phyloP scores from a whole-genome alignment of 1,140 invertebrate species.

The Bilobella aurantiaca region DNA sequence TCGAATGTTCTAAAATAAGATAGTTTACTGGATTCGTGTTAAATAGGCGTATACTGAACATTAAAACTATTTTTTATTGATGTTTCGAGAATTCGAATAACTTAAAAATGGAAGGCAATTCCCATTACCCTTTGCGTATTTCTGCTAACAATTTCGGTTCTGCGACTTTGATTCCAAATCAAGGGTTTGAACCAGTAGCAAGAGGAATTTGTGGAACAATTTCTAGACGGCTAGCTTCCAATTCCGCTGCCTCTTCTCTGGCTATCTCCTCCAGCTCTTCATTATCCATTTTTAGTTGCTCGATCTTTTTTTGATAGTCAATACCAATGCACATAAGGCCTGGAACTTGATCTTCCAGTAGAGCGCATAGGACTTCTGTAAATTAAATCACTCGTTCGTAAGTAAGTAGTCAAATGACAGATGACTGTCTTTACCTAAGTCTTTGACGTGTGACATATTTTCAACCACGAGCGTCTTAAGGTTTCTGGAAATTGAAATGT shows the following conservation, averaged over 20 bases:
- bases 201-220: neutral
- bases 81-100: too few relatives aligned
- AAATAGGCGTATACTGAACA: too few relatives aligned
- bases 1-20: too few relatives aligned
- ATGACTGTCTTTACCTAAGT: slow-evolving; percentile 16
- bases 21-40: too few relatives aligned
- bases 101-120: too few relatives aligned
- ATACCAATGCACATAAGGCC: slow-evolving; percentile 28
- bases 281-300: slow-evolving; percentile 15
- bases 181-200: too few relatives aligned
- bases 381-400: neutral
- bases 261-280: slow-evolving; percentile 18
- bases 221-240: slow-evolving; percentile 16
- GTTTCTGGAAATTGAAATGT: slow-evolving; percentile 23
- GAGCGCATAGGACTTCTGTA: slow-evolving; percentile 31
- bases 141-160: too few relatives aligned
- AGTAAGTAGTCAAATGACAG: neutral
- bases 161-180: too few relatives aligned
- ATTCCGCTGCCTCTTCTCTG: slow-evolving; percentile 7
- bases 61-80: too few relatives aligned
- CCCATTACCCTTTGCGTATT: too few relatives aligned
- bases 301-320: slow-evolving; percentile 28
- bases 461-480: slow-evolving; percentile 29
- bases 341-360: slow-evolving; percentile 35
- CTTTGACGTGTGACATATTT: slow-evolving; percentile 27